phyloP scores from a whole-genome alignment of 2,888 invertebrate genomes.

The Nasonia oneida region DNA sequence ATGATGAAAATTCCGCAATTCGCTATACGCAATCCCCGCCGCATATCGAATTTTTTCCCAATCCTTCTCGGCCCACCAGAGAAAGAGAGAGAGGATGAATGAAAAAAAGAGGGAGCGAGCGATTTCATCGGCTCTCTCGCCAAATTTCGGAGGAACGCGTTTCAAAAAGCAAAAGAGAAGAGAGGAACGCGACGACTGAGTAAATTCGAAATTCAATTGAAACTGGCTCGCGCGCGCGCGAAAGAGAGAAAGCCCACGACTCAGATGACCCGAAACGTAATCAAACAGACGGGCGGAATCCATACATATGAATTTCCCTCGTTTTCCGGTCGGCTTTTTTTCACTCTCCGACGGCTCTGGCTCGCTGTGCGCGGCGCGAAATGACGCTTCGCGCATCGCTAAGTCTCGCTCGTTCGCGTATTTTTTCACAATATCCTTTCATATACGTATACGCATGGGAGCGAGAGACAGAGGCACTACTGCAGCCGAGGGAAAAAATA shows the following conservation, averaged over 20 bases:
- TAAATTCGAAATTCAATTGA: slow-evolving; percentile 62
- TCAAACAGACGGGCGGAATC: slow-evolving; percentile 57
- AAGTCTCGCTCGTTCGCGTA: slow-evolving; percentile 15
- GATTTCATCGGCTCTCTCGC: slow-evolving; percentile 28
- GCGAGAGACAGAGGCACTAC: not conserved
- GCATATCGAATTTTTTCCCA: slow-evolving; percentile 50
- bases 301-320: slow-evolving; percentile 58
- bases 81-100: not conserved
- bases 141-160: slow-evolving; percentile 42
- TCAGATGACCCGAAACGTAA: slow-evolving; percentile 62
- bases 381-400: slow-evolving; percentile 12
- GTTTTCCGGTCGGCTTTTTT: slow-evolving; percentile 51
- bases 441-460: not conserved
- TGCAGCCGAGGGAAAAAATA: slow-evolving; percentile 16
- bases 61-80: not conserved
- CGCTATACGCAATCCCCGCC: slow-evolving; percentile 14
- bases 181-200: slow-evolving; percentile 38
- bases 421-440: slow-evolving; percentile 49
- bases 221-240: not conserved
- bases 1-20: slow-evolving; percentile 28
- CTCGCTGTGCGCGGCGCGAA: not conserved
- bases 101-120: not conserved
- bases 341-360: not conserved
- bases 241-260: slow-evolving; percentile 21
- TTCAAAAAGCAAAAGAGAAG: slow-evolving; percentile 52